Percentiles rank a stretch among this genome's conserved stretches.
These are phyloP conservation scores for Ferrisia virgata DNA, from an alignment of 2,888 invertebrate species.

Conservation along the genomic window DNA sequence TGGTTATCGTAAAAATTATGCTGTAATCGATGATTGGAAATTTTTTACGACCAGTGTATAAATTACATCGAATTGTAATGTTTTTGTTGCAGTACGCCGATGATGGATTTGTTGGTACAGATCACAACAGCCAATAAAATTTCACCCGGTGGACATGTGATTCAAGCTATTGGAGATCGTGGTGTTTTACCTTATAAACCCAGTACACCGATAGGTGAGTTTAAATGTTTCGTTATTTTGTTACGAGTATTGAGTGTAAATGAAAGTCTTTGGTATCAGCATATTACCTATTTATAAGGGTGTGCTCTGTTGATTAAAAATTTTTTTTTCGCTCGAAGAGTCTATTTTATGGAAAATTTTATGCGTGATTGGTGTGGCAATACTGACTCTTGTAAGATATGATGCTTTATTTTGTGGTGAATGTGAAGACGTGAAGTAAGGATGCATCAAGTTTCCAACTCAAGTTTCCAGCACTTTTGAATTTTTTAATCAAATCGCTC, in stretches of 20 bases:
- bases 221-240: background rate
- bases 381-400: too few relatives aligned
- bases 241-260: too few relatives aligned
- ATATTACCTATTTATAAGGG: too few relatives aligned
- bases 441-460: too few relatives aligned
- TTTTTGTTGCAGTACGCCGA: slow-evolving; percentile 63
- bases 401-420: too few relatives aligned
- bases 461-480: too few relatives aligned
- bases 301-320: too few relatives aligned
- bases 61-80: background rate
- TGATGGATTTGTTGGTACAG: slow-evolving; percentile 74
- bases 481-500: background rate
- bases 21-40: background rate
- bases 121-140: slow-evolving; percentile 67
- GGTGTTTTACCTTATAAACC: slow-evolving; percentile 67
- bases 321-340: too few relatives aligned
- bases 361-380: too few relatives aligned
- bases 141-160: slow-evolving; percentile 64
- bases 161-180: slow-evolving; percentile 63
- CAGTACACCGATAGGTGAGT: slow-evolving; percentile 67
- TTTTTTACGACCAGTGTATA: background rate
- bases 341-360: too few relatives aligned
- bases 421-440: too few relatives aligned
- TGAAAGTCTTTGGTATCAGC: too few relatives aligned
- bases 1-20: background rate